A percentile compares a stretch with the other conserved stretches of the same genome.
phyloP scores from a whole-genome alignment of 2,888 invertebrate species.

The Cenopis cana region DNA sequence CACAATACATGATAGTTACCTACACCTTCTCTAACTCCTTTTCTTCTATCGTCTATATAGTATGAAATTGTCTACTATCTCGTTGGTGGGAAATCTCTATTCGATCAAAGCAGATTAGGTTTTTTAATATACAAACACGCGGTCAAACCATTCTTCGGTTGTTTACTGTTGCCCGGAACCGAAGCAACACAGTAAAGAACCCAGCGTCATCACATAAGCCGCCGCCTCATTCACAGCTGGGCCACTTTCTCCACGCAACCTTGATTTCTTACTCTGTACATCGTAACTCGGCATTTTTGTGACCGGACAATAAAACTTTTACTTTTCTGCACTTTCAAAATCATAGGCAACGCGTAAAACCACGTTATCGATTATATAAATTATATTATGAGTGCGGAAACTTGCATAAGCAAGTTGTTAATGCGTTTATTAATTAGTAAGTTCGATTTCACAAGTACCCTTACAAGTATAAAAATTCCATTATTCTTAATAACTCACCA shows the following conservation, averaged over 20 bases:
- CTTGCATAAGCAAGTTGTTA: slow-evolving; percentile 53
- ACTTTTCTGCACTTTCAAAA: slow-evolving; percentile 66
- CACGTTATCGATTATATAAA: slow-evolving; percentile 58
- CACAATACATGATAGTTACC: too few relatives aligned
- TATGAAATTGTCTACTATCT: too few relatives aligned
- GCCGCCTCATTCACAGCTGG: slow-evolving; percentile 61
- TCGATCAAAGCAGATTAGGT: not conserved
- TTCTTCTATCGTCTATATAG: too few relatives aligned
- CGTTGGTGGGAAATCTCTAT: too few relatives aligned
- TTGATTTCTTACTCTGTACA: slow-evolving; percentile 78
- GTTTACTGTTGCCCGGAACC: slow-evolving; percentile 38
- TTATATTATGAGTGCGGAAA: slow-evolving; percentile 54
- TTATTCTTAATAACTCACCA: slow-evolving; percentile 30
- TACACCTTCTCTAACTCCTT: too few relatives aligned
- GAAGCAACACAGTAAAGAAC: slow-evolving; percentile 41
- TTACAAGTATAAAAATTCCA: slow-evolving; percentile 13
- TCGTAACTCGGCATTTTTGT: slow-evolving; percentile 62
- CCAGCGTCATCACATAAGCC: slow-evolving; percentile 54
- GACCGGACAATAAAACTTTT: slow-evolving; percentile 73
- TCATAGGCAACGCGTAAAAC: slow-evolving; percentile 50
- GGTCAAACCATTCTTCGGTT: not conserved
- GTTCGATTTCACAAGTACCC: slow-evolving; percentile 43
- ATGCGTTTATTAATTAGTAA: slow-evolving; percentile 39
- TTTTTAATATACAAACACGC: slow-evolving; percentile 6
- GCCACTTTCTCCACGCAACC: slow-evolving; percentile 82